A percentile compares a stretch with the other conserved stretches of the same genome.
These are phyloP conservation scores for Lepus townsendii DNA, from an alignment of 2,797 vertebrate genomes.

Conservation along the genomic window DNA sequence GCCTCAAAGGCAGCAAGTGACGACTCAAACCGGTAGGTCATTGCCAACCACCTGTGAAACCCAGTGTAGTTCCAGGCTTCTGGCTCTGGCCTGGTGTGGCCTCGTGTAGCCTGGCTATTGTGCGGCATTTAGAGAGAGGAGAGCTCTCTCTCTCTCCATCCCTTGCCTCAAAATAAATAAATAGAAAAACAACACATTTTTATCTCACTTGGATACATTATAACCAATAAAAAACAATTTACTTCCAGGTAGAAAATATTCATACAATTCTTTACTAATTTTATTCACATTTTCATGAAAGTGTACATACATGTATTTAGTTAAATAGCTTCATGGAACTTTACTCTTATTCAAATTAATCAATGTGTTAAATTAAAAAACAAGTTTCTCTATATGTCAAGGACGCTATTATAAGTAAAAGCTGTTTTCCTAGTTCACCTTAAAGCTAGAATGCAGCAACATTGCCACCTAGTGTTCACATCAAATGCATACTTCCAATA, in stretches of 20 bases:
- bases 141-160: too few relatives aligned
- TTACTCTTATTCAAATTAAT: slow-evolving; percentile 53
- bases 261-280: slow-evolving; percentile 20
- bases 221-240: slow-evolving; percentile 52
- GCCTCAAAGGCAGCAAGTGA: too few relatives aligned
- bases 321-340: slow-evolving; percentile 50
- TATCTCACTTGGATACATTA: neutral
- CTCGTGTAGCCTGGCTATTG: too few relatives aligned
- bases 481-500: neutral
- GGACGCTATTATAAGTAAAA: neutral
- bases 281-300: slow-evolving; percentile 60
- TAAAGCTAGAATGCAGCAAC: slow-evolving; percentile 69
- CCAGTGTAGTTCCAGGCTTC: too few relatives aligned
- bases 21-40: too few relatives aligned
- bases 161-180: slow-evolving; percentile 43
- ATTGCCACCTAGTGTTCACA: slow-evolving; percentile 87
- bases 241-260: slow-evolving; percentile 2
- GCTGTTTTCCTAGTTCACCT: neutral
- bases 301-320: neutral
- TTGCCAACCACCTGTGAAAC: too few relatives aligned
- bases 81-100: too few relatives aligned
- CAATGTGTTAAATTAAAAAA: slow-evolving; percentile 7
- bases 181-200: slow-evolving; percentile 21
- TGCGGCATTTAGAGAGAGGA: too few relatives aligned
- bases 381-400: slow-evolving; percentile 21